These are phyloP conservation scores for Protonibea diacanthus DNA, from an alignment of 2,797 vertebrate genomes.

Conservation along the genomic window DNA sequence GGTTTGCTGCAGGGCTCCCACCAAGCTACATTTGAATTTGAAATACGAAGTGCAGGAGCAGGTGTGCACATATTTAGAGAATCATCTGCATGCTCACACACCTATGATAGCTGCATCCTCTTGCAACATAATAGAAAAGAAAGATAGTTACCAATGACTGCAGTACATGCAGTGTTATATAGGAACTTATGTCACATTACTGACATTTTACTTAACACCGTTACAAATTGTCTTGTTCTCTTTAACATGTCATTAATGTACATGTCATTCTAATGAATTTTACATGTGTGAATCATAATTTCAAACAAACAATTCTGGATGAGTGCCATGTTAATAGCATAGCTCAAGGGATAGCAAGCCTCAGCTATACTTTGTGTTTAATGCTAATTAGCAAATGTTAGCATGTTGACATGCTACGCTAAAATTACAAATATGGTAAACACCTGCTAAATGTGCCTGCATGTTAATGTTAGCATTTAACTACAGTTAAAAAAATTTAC, in stretches of 20 bases:
- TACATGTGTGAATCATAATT: background rate
- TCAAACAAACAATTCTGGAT: background rate
- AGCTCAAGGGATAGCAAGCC: too few relatives aligned
- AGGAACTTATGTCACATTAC: background rate
- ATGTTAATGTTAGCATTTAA: background rate
- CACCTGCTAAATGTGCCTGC: background rate
- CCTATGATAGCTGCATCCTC: conserved; percentile 1
- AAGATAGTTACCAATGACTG: background rate
- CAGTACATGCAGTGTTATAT: background rate
- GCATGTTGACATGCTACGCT: background rate
- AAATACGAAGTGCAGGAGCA: conserved; percentile 55
- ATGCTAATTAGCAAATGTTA: background rate
- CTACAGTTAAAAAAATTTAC: too few relatives aligned
- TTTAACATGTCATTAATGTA: background rate
- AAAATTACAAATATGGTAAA: background rate
- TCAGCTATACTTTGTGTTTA: background rate
- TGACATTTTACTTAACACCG: background rate
- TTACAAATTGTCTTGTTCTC: background rate
- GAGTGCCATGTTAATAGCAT: background rate
- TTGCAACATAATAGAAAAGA: conserved; percentile 12
- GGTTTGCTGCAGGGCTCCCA: conserved; percentile 69
- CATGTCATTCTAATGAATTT: background rate
- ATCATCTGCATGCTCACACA: background rate
- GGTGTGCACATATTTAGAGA: conserved; percentile 23
- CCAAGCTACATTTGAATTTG: conserved; percentile 71